Percentiles rank a stretch among this genome's conserved stretches.
These are phyloP conservation scores for Oreochromis niloticus DNA, from an alignment of 2,113 vertebrate genomes.

Conservation along the genomic window DNA sequence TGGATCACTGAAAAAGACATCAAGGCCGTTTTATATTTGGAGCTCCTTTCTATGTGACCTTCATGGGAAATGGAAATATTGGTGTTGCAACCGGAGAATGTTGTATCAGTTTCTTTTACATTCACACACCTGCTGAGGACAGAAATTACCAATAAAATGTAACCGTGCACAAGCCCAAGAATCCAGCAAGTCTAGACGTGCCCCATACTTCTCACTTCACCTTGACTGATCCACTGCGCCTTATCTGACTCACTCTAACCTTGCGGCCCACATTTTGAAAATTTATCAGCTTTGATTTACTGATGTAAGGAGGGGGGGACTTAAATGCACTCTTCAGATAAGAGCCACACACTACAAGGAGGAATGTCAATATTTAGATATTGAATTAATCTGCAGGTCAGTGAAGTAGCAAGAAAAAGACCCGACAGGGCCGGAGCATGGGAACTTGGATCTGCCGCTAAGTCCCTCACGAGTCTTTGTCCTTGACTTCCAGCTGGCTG, in stretches of 20 bases:
- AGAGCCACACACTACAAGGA: conserved; percentile 18
- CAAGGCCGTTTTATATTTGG: background rate
- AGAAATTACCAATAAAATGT: background rate
- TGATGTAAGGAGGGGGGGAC: conserved; percentile 19
- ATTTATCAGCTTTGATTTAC: conserved; percentile 56
- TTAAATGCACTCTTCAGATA: conserved; percentile 64
- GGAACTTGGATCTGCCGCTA: conserved; percentile 40
- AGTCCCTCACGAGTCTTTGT: conserved; percentile 23
- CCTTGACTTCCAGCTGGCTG: conserved; percentile 45
- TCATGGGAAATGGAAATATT: background rate
- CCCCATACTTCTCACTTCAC: background rate
- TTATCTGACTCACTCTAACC: conserved; percentile 25
- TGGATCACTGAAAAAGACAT: background rate
- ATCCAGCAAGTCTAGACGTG: background rate
- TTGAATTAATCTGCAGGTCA: conserved; percentile 36
- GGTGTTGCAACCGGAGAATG: background rate
- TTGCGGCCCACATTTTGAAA: conserved; percentile 31
- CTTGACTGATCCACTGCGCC: conserved; percentile 4
- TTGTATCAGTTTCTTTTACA: background rate
- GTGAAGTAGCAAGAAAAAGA: background rate
- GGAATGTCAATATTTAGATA: conserved; percentile 61
- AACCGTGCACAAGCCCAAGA: background rate
- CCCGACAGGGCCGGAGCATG: conserved; percentile 17
- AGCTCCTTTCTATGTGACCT: background rate
- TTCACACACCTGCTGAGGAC: background rate